Evolutionary conservation across 2,113 vertebrate genomes (phyloP).

Genomic region (Poicephalus gulielmi): DNA sequence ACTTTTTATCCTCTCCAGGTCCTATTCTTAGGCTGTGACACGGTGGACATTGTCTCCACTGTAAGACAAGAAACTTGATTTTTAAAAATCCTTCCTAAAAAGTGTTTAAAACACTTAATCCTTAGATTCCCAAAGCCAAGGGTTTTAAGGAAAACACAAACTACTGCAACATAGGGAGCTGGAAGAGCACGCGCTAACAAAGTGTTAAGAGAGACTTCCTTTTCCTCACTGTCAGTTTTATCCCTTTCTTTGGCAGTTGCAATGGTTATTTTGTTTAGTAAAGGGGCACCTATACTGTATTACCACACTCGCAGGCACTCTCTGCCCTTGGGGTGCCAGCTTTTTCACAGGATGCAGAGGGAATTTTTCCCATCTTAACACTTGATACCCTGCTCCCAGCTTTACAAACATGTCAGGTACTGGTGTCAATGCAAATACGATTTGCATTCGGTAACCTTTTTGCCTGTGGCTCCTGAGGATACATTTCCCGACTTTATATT

Average conservation of each 20-base stretch:
- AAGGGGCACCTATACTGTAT: neutral
- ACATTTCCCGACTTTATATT: neutral
- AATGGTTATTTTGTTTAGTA: neutral
- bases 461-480: neutral
- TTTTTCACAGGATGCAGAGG: constrained; percentile 16
- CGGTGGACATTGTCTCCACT: neutral
- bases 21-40: neutral
- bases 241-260: neutral
- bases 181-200: neutral
- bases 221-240: neutral
- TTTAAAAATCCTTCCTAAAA: neutral
- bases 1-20: neutral
- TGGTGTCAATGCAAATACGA: neutral
- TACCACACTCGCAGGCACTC: neutral
- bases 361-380: constrained; percentile 46
- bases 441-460: constrained; percentile 47
- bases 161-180: neutral
- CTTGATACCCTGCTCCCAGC: neutral
- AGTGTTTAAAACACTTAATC: neutral
- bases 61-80: neutral
- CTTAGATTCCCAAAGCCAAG: neutral
- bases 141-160: neutral
- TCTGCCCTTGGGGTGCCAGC: constrained; percentile 25
- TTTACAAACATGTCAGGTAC: constrained; percentile 7
- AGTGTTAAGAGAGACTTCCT: neutral